Evolutionary conservation across 2,797 vertebrate species (phyloP).

Genomic region (Acridotheres tristis): DNA sequence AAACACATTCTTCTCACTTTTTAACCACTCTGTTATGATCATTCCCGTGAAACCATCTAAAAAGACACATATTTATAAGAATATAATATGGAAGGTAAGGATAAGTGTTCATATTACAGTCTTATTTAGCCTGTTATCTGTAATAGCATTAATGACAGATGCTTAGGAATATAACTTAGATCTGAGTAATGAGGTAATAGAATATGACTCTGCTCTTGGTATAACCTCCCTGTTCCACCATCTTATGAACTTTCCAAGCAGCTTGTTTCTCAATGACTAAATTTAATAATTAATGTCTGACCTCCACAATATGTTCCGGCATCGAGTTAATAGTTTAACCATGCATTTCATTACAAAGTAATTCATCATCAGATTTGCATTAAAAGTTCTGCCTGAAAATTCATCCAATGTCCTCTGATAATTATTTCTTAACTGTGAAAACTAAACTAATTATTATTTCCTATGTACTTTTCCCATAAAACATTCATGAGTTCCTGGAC

Average conservation of each 20-base stretch:
- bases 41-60: not conserved
- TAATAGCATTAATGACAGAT: not conserved
- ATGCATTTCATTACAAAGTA: not conserved
- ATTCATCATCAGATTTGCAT: not conserved
- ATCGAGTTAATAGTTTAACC: not conserved
- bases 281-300: constrained; percentile 28
- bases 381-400: not conserved
- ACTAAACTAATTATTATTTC: not conserved
- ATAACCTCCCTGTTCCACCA: not conserved
- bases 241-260: not conserved
- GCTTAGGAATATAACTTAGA: not conserved
- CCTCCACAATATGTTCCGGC: not conserved
- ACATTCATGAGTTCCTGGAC: not conserved
- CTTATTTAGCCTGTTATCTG: not conserved
- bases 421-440: not conserved
- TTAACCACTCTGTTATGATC: not conserved
- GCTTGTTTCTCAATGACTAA: not conserved
- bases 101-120: not conserved
- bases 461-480: not conserved
- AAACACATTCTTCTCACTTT: not conserved
- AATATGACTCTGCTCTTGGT: not conserved
- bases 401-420: not conserved
- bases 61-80: not conserved
- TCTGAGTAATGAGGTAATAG: not conserved
- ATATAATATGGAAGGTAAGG: not conserved